Base-by-base conservation (phyloP, 2,797 vertebrate species). In the Gastrophryne carolinensis region DNA sequence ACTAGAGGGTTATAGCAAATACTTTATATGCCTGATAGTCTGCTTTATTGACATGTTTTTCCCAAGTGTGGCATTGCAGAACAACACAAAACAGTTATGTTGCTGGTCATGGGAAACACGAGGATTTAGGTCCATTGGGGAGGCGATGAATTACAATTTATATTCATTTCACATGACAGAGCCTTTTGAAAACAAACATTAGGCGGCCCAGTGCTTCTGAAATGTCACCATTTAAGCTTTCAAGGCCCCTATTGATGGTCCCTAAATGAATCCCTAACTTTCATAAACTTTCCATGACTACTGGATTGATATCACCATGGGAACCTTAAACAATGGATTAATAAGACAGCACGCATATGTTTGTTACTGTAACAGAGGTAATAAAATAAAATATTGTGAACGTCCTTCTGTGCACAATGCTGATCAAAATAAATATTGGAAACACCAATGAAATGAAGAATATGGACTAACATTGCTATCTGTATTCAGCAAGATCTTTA, bases 1-100 rank as follows among this genome's bases (percentile, higher is more conserved):
- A 32, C 13, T 15, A 3, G 62, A 32, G 27, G 29, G 9, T 32
- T 23, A 47, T 30, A 41, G 9, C 41, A 49, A 13, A 11, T 19
- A 50, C 30, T 37, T 53, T 27, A 17, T 53, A 26, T 9, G 15
- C 24, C 32, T 26, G 19, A 35, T 53, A 37, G 49, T 34, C 30
- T 10, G 7, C 19, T 67, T 52, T 67, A 53, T 35, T 66, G 44
- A 49, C 34, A 67, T 37, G 49, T 39, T 67, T 67, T 39, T 39
- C 21, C 41, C 64, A 19, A 26, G 32, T 54, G 64, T 52, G 32
- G 54, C 2, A 67, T 67, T n/a, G 34, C 4, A 9, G 23, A 53
- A 37, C 49, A 39, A 67, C 23, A 67, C 21, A 37, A 67, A 54
- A 53, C 49, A 24, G n/a, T 53, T 52, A 37, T 53, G 34, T 26